Evolutionary conservation across 1,140 invertebrate genomes (phyloP).

Genomic region (Leptoteleia sp.): DNA sequence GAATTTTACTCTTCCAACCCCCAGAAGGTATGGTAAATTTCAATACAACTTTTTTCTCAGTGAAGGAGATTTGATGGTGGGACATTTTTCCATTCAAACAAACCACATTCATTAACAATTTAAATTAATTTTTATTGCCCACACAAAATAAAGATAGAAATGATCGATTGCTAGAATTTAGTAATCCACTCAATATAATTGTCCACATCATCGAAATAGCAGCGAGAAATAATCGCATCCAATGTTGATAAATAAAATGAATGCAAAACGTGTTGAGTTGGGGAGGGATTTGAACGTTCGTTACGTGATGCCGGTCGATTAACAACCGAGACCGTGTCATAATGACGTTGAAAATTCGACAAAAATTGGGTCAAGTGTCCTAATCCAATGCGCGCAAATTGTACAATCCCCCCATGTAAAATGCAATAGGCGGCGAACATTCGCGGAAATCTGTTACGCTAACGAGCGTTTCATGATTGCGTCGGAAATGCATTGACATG

Average conservation of each 20-base stretch:
- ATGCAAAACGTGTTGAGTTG: conserved; percentile 1
- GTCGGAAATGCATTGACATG: conserved; percentile 48
- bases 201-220: no score
- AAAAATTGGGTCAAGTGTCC: conserved; percentile 59
- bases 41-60: no score
- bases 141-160: no score
- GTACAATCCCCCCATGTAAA: conserved; percentile 24
- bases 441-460: conserved; percentile 52
- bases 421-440: conserved; percentile 25
- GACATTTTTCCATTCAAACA: no score
- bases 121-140: no score
- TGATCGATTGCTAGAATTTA: no score
- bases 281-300: conserved; percentile 2
- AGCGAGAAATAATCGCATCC: conserved; percentile 3
- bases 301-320: conserved; percentile 2
- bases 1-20: no score
- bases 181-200: no score
- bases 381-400: conserved; percentile 28
- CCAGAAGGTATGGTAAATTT: no score
- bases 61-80: no score
- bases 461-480: conserved; percentile 52
- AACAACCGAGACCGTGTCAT: not conserved
- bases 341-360: conserved; percentile 10
- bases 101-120: no score
- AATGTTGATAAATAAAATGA: conserved; percentile 7